Evolutionary conservation across 2,113 vertebrate species (phyloP).

Genomic region (Dryoscopus gambensis): DNA sequence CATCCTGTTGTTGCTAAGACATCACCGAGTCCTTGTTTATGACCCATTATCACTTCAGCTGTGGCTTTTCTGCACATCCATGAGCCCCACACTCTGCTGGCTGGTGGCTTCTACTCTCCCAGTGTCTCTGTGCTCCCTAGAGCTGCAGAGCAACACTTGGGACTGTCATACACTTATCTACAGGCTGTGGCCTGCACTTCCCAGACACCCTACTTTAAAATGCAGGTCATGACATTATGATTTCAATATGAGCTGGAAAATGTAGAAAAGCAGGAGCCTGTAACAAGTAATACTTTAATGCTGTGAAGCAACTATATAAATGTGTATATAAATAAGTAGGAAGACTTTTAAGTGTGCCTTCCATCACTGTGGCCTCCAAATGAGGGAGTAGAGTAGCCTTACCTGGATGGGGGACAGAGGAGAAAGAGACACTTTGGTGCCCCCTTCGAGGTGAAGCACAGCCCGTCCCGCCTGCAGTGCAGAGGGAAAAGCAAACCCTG

Average conservation of each 20-base stretch:
- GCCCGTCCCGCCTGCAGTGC: background rate
- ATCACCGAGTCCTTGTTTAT: background rate
- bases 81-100: background rate
- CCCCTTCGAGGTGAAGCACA: background rate
- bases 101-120: background rate
- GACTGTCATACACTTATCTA: background rate
- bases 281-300: conserved; percentile 46
- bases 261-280: conserved; percentile 56
- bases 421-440: background rate
- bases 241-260: conserved; percentile 59
- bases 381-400: background rate
- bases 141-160: background rate
- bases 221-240: conserved; percentile 61
- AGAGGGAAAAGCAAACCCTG: background rate
- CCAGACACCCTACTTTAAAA: background rate
- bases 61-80: background rate
- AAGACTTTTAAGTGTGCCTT: background rate
- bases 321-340: background rate
- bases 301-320: conserved; percentile 56
- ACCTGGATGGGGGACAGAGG: background rate
- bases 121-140: background rate
- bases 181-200: background rate
- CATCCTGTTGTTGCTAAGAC: background rate
- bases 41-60: accelerated
- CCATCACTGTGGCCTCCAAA: background rate